These are phyloP conservation scores for Hyposoter dolosus DNA, from an alignment of 2,888 invertebrate species.

Conservation along the genomic window DNA sequence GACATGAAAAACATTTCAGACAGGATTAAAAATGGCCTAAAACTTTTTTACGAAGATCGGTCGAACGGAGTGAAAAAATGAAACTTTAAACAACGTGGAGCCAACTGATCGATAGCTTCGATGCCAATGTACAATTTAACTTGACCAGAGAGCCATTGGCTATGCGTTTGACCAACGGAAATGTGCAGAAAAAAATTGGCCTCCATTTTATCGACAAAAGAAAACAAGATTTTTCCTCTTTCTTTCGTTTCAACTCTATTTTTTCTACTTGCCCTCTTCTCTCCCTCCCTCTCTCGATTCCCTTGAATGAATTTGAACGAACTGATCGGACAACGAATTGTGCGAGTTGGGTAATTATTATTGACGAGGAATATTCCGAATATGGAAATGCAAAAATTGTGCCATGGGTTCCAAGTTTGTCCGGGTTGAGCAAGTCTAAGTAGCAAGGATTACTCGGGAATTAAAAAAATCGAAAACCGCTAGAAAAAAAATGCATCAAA, in stretches of 20 bases:
- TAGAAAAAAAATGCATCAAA: background rate
- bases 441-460: background rate
- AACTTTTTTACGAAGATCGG: too few species aligned
- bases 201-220: background rate
- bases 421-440: background rate
- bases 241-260: background rate
- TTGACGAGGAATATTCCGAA: slow-evolving; percentile 25
- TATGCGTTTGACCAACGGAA: background rate
- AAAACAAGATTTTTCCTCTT: background rate
- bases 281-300: background rate
- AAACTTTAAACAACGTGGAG: too few species aligned
- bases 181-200: background rate
- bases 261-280: slow-evolving; percentile 20
- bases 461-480: background rate
- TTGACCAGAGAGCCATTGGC: background rate
- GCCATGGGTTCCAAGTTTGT: slow-evolving; percentile 23
- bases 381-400: slow-evolving; percentile 39
- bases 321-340: slow-evolving; percentile 48
- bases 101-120: background rate
- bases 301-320: background rate
- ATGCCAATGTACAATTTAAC: background rate
- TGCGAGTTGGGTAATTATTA: slow-evolving; percentile 41
- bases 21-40: too few species aligned
- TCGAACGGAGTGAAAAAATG: too few species aligned
- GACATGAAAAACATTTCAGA: too few species aligned